A percentile compares a stretch with the other conserved stretches of the same genome.
Evolutionary conservation across 2,888 invertebrate species (phyloP).

Genomic region (Drosophila dives): DNA sequence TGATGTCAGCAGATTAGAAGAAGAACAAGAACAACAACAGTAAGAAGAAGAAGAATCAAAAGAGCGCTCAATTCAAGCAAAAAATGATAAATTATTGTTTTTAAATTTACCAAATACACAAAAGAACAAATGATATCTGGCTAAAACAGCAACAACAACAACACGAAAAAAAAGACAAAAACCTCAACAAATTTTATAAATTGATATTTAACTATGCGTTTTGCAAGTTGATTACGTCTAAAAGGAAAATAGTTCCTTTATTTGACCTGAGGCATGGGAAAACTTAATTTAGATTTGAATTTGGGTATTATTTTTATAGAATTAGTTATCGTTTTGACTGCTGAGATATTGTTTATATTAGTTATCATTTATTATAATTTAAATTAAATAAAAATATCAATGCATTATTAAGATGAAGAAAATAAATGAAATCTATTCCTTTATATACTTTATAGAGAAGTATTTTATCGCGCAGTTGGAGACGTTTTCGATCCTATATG

Average conservation of each 20-base stretch:
- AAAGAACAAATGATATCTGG: constrained; percentile 16
- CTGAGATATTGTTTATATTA: background rate
- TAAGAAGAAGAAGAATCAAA: constrained; percentile 16
- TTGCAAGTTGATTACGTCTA: constrained; percentile 44
- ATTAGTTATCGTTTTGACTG: background rate
- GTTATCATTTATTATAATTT: background rate
- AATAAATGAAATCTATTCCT: background rate
- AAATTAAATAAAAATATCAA: background rate
- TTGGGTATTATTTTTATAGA: background rate
- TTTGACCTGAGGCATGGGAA: background rate
- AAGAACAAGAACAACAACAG: background rate
- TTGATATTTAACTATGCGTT: constrained; percentile 66
- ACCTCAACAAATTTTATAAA: constrained; percentile 46
- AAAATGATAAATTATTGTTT: constrained; percentile 70
- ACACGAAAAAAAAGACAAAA: background rate
- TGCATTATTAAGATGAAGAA: background rate
- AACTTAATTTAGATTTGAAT: background rate
- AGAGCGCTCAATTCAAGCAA: constrained; percentile 28
- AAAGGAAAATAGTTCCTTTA: background rate
- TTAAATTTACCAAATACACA: constrained; percentile 37
- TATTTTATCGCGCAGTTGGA: too few relatives aligned
- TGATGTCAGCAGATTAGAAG: constrained; percentile 13
- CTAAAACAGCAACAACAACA: background rate
- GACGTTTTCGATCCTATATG: too few relatives aligned
- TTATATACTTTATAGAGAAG: too few relatives aligned